Conservation (phyloP, 2,888 invertebrate species). For the Leuctra nigra region DNA sequence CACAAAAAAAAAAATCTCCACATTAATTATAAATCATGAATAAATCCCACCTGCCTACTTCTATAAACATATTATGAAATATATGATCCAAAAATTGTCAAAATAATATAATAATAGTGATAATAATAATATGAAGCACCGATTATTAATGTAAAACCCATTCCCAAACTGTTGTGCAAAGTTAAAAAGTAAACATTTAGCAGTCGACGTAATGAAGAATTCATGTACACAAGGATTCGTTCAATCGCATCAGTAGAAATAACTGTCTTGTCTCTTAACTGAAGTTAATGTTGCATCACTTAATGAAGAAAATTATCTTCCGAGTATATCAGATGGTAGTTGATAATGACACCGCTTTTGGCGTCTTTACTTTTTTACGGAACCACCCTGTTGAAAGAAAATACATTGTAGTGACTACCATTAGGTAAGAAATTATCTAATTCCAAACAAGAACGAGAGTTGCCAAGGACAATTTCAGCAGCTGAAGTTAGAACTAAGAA, state of each 20-base stretch:
- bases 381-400: conserved; percentile 26
- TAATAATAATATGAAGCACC: conserved; percentile 16
- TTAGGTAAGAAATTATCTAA: neutral
- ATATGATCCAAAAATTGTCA: neutral
- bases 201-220: conserved; percentile 1
- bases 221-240: neutral
- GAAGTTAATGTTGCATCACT: neutral
- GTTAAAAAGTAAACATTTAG: neutral
- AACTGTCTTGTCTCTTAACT: too few relatives aligned
- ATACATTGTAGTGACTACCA: neutral
- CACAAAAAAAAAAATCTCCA: conserved; percentile 16
- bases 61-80: neutral
- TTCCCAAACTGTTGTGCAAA: conserved; percentile 7
- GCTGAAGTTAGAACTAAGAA: too few relatives aligned
- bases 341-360: too few relatives aligned
- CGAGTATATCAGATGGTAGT: neutral
- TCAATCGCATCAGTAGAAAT: neutral
- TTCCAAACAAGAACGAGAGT: too few relatives aligned
- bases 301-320: neutral
- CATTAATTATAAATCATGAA: conserved; percentile 3
- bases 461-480: too few relatives aligned
- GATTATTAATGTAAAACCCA: conserved; percentile 16
- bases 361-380: conserved; percentile 26
- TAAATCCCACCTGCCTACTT: neutral
- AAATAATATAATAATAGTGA: neutral